Base-by-base conservation (phyloP, 1,140 invertebrate species). In the Chelonus insularis region DNA sequence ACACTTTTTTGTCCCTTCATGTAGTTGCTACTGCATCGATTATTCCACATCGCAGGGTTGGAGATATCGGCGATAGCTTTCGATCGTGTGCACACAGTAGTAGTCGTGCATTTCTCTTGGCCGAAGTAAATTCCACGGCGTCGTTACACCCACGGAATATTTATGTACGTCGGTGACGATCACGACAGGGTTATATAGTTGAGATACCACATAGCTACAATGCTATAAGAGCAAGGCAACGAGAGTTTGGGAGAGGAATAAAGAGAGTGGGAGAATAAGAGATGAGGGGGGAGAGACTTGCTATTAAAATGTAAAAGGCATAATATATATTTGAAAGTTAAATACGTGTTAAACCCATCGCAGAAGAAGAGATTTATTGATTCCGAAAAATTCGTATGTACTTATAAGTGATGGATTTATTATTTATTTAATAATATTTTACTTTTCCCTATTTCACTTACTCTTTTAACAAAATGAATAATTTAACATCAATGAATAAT, bases 81-180 rank as follows among this genome's bases (percentile, higher is more conserved):
- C 34, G 7, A 37, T 21, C 34, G 52, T 39, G 16, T 39, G 14
- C 29, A 29, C 18, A 11, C 9, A 29, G 9, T 6, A 23, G 20
- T 23, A n/a, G 11, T 4, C 23, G 34, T 36, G 34, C 34, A 55
- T 55, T 55, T 55, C 52, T 21, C 34, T 55, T 21, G 18, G 12
- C 18, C 34, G 18, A 55, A 55, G 52, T 55, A 39, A 55, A 55
- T 55, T 55, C 52, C 52, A 55, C 36, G 34, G 32, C 20, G 52
- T 29, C 52, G 34, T 37, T 55, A 39, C 52, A 39, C 18, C 34
- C 34, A 37, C 18, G 34, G 52, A 55, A 55, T 55, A 55, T 55
- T 55, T 48, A 48, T 48, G 32, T 55, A n/a, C 11, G 34, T 21
- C 12, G 8, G 4, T 34, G 18, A 21, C 4, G 12, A 34, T 12